Conservation (phyloP, 2,888 invertebrate species). For the Caenorhabditis sp. region DNA sequence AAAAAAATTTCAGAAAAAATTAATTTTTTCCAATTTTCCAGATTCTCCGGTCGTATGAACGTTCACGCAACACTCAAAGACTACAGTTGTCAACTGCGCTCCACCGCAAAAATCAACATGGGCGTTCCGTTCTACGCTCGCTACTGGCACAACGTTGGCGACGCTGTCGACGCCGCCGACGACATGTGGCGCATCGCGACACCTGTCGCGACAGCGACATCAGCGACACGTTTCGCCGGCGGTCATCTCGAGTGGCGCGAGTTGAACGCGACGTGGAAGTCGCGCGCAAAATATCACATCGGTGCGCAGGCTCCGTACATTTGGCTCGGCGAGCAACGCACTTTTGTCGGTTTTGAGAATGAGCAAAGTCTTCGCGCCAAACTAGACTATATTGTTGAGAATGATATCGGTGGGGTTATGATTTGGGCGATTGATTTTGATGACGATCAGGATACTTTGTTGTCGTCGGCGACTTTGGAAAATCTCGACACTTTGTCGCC, state of each 20-base stretch:
- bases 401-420: conserved; percentile 68
- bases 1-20: no score
- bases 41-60: conserved; percentile 68
- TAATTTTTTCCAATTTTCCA: conserved; percentile 8
- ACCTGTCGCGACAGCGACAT: conserved; percentile 43
- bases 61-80: conserved; percentile 70
- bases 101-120: conserved; percentile 59
- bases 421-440: conserved; percentile 70
- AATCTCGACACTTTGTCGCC: conserved; percentile 1
- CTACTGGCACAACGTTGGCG: conserved; percentile 67
- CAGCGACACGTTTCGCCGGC: conserved; percentile 57
- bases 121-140: conserved; percentile 69
- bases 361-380: conserved; percentile 60
- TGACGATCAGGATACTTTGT: conserved; percentile 62
- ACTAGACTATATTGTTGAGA: conserved; percentile 58
- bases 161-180: conserved; percentile 63
- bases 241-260: conserved; percentile 65
- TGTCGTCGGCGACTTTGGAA: conserved; percentile 43
- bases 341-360: conserved; percentile 67
- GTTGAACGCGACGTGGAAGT: conserved; percentile 36
- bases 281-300: conserved; percentile 51
- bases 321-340: conserved; percentile 53
- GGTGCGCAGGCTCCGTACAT: conserved; percentile 62
- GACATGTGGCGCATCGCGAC: conserved; percentile 69
- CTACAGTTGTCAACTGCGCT: conserved; percentile 63